phyloP scores from a whole-genome alignment of 2,113 vertebrate genomes.

The Prionailurus bengalensis region DNA sequence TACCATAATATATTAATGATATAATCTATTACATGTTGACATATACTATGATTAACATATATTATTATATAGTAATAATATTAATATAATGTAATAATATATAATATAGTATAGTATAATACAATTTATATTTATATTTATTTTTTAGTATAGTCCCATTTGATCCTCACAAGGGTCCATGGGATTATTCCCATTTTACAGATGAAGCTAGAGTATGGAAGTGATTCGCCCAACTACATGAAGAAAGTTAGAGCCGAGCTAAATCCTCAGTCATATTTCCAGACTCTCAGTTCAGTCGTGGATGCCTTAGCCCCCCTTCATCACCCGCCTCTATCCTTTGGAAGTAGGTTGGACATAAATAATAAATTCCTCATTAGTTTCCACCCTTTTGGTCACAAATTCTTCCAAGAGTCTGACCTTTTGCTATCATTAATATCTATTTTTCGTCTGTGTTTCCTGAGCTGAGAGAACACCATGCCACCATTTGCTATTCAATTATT shows the following conservation, averaged over 20 bases:
- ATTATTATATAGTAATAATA: neutral
- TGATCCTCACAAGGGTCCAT: neutral
- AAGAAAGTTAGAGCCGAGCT: neutral
- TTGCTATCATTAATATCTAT: constrained; percentile 45
- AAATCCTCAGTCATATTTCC: neutral
- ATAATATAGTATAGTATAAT: neutral
- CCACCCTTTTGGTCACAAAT: constrained; percentile 52
- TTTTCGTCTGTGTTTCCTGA: constrained; percentile 52
- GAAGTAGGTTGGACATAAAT: constrained; percentile 58
- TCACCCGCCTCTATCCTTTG: neutral
- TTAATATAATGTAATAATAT: neutral
- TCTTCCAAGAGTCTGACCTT: constrained; percentile 64
- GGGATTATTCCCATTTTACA: neutral
- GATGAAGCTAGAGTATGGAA: neutral
- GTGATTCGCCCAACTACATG: neutral
- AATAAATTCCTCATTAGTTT: constrained; percentile 70
- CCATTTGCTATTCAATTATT: constrained; percentile 63
- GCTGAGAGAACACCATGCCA: constrained; percentile 58
- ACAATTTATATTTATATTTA: neutral
- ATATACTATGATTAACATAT: neutral
- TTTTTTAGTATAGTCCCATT: neutral
- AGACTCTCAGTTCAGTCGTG: neutral
- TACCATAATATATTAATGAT: neutral
- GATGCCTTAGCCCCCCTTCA: neutral
- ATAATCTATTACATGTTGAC: neutral